phyloP scores from a whole-genome alignment of 1,140 invertebrate species.

The Pantala flavescens region DNA sequence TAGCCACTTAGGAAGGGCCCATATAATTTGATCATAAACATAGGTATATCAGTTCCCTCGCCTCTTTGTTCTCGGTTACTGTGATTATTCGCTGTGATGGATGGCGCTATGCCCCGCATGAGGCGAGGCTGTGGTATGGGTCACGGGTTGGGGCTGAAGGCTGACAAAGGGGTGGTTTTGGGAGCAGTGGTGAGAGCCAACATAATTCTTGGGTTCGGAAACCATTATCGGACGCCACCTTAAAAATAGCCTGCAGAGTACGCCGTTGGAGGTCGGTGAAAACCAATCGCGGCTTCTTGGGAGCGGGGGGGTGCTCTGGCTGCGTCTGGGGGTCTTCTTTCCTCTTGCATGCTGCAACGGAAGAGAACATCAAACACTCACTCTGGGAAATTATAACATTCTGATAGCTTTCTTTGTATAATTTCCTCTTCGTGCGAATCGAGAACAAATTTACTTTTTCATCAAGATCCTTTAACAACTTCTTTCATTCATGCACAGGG shows the following conservation, averaged over 20 bases:
- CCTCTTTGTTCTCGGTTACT: slow-evolving; percentile 18
- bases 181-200: background rate
- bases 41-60: background rate
- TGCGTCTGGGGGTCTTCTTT: slow-evolving; percentile 75
- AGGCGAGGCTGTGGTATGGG: background rate
- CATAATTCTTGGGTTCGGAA: background rate
- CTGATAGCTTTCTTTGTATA: no score
- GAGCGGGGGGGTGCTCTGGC: slow-evolving; percentile 59
- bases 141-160: slow-evolving; percentile 15
- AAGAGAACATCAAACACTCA: slow-evolving; percentile 19
- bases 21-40: background rate
- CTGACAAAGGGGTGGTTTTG: slow-evolving; percentile 12
- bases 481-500: no score
- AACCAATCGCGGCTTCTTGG: slow-evolving; percentile 98
- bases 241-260: slow-evolving; percentile 99
- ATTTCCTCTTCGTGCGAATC: no score
- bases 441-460: no score
- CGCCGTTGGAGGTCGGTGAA: slow-evolving; percentile 99
- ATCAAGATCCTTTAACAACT: no score
- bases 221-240: slow-evolving; percentile 45
- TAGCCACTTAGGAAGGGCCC: background rate
- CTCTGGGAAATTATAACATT: no score
- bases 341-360: slow-evolving; percentile 81
- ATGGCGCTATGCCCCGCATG: background rate
- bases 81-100: slow-evolving; percentile 12